Base-by-base conservation (phyloP, 2,888 invertebrate species). In the Phragmatobia fuliginosa region DNA sequence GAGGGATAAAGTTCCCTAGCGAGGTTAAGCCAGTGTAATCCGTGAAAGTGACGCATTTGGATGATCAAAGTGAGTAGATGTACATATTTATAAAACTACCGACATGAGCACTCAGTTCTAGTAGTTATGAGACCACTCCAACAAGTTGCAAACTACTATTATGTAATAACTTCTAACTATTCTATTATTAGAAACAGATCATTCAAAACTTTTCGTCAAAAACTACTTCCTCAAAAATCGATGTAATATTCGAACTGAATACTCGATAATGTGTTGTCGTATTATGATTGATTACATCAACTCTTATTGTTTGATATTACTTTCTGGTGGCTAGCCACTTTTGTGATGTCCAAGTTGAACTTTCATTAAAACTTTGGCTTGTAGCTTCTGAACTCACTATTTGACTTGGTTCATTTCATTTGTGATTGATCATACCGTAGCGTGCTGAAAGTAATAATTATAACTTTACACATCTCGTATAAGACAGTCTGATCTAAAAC, bases 21-120 rank as follows among this genome's bases (percentile, higher is more conserved):
- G 36, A 18, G 25, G 38, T 62, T 62, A 38, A 36, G 16, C 31
- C 28, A 11, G 18, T 31, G 41, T 41, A 31, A 62, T 62, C 31
- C 21, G 10, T 41, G 28, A 41, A 62, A 62, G 38, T 62, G 28
- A 28, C 28, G 62, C 62, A 38, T 62, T 62, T 62, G 62, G 38
- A 4, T 38, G 28, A 28, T 41, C 18, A 41, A 62, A 56, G 28
- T 59, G 32, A 59, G 21, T 21, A 28, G 56, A 32, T 59, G 31
- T 16, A 16, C 16, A 58, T 32, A 59, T 59, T 59, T 32, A 59
- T 31, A 59, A 59, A 59, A 32, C 32, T 18, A 58, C 58, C 6
- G 18, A 32, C 8, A 14, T 16, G 59, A n/a, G 56, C 3, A 25
- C 45, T 67, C 21, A 58, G 11, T 52, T 25, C 25, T 11, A 14